phyloP scores from a whole-genome alignment of 2,797 vertebrate genomes.

The Lacerta viridis region DNA sequence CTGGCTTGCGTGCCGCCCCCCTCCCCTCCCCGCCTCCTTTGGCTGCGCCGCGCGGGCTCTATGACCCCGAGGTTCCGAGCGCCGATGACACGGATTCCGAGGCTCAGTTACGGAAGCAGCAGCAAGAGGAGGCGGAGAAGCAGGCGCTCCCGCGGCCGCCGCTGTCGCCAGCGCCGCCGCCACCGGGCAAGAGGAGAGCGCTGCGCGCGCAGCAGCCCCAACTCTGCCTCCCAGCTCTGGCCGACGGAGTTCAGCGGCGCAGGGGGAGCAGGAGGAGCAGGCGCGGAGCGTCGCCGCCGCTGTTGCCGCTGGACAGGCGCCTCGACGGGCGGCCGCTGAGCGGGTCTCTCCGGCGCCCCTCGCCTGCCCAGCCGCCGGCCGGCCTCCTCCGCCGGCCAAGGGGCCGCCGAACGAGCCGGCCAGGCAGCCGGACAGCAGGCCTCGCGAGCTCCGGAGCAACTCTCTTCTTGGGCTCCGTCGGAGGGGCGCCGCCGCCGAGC shows the following conservation, averaged over 20 bases:
- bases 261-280: background rate
- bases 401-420: slow-evolving; percentile 48
- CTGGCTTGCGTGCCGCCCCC: background rate
- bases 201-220: slow-evolving; percentile 13
- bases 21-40: background rate
- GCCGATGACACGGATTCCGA: slow-evolving; percentile 45
- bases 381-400: background rate
- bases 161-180: slow-evolving; percentile 18
- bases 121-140: background rate
- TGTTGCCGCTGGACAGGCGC: background rate
- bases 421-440: slow-evolving; percentile 57
- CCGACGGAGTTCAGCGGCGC: background rate
- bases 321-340: background rate
- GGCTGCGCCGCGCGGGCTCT: slow-evolving; percentile 38
- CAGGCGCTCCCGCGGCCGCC: slow-evolving; percentile 17
- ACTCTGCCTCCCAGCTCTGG: background rate
- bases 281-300: background rate
- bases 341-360: background rate
- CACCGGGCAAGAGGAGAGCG: background rate
- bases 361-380: background rate
- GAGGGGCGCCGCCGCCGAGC: slow-evolving; percentile 58
- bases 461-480: slow-evolving; percentile 51
- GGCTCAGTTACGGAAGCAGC: slow-evolving; percentile 55
- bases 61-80: slow-evolving; percentile 42
- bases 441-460: slow-evolving; percentile 45